Evolutionary conservation across 1,140 invertebrate genomes (phyloP).

Genomic region (Amphibalanus amphitrite): DNA sequence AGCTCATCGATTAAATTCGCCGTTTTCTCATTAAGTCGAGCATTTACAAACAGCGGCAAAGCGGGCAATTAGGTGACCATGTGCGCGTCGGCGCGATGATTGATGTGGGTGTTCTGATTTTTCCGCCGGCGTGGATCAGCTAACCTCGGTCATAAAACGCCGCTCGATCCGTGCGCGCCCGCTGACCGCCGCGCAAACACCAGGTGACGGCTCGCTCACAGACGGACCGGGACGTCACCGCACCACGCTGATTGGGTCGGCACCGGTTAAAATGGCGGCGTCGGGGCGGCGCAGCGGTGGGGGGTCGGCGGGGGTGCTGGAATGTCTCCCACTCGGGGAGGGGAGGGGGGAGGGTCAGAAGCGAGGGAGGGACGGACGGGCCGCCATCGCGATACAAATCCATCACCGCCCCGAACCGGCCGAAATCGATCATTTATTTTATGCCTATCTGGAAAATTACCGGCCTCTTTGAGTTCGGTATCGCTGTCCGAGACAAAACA

Average conservation of each 20-base stretch:
- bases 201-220: not conserved
- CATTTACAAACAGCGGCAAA: not conserved
- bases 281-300: too few species aligned
- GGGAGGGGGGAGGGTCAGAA: too few species aligned
- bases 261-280: not conserved
- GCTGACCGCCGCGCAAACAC: not conserved
- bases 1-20: not conserved
- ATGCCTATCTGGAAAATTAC: not conserved
- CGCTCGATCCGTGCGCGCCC: too few species aligned
- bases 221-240: not conserved
- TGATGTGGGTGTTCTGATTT: not conserved
- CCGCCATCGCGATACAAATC: not conserved
- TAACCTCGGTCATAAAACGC: too few species aligned
- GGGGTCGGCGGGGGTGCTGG: too few species aligned
- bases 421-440: slow-evolving; percentile 1
- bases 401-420: not conserved
- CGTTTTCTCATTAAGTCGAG: not conserved
- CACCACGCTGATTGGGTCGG: not conserved
- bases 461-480: not conserved
- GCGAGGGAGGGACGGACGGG: too few species aligned
- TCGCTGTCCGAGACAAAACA: not conserved
- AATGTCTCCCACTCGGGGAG: not conserved
- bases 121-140: not conserved
- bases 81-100: not conserved
- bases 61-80: not conserved